These are phyloP conservation scores for Ara ararauna DNA, from an alignment of 2,797 vertebrate species.

Conservation along the genomic window DNA sequence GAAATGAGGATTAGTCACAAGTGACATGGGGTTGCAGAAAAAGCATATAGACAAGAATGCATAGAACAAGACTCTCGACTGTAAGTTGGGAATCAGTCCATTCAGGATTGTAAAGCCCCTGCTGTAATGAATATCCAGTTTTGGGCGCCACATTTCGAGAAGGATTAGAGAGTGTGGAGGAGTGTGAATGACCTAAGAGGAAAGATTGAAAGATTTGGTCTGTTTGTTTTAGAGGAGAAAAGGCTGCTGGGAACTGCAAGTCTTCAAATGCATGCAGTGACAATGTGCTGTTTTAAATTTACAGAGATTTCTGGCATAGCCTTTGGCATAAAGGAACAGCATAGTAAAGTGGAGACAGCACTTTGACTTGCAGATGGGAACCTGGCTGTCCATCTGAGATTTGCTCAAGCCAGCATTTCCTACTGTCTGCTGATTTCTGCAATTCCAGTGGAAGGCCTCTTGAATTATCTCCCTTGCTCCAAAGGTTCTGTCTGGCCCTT, in stretches of 20 bases:
- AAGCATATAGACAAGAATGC: neutral
- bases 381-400: neutral
- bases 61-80: neutral
- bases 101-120: neutral
- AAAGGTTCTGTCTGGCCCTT: neutral
- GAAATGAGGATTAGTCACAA: neutral
- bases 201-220: neutral
- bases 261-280: neutral
- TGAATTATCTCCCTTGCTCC: neutral
- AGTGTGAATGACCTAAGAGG: constrained; percentile 41
- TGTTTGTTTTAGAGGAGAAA: neutral
- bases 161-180: neutral
- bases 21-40: neutral
- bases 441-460: neutral
- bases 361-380: constrained; percentile 28
- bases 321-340: neutral
- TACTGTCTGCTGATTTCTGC: neutral
- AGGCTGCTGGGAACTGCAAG: neutral
- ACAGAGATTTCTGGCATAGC: neutral
- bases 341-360: neutral
- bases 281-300: neutral
- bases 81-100: neutral
- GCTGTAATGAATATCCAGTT: neutral
- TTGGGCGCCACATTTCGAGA: neutral
- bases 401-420: neutral